A percentile compares a stretch with the other conserved stretches of the same genome.
These are phyloP conservation scores for Aradus depressus DNA, from an alignment of 2,888 invertebrate species.

Conservation along the genomic window DNA sequence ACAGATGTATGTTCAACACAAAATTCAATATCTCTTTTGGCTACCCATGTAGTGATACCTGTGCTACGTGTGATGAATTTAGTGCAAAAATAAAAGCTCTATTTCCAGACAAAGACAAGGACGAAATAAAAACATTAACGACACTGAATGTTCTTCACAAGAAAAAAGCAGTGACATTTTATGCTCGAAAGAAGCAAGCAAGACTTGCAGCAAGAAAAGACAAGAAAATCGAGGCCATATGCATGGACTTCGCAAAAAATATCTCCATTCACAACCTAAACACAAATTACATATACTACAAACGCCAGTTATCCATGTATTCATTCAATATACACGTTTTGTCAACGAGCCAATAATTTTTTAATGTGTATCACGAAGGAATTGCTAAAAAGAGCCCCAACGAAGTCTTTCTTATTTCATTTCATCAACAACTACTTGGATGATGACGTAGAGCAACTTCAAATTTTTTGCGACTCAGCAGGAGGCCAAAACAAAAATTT, in stretches of 20 bases:
- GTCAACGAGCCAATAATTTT: too few species aligned
- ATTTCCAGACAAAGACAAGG: too few species aligned
- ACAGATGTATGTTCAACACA: conserved; percentile 11
- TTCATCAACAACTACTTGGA: conserved; percentile 23
- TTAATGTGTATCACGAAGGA: conserved; percentile 28
- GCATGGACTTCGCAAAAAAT: too few species aligned
- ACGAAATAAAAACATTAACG: too few species aligned
- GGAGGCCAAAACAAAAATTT: too few species aligned
- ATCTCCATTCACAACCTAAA: too few species aligned
- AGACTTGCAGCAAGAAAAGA: background rate
- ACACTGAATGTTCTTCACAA: too few species aligned
- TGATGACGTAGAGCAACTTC: conserved; percentile 13
- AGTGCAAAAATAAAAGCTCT: background rate
- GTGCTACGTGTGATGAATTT: conserved; percentile 16
- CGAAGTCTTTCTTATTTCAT: conserved; percentile 26
- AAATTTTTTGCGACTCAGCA: too few species aligned
- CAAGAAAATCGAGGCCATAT: background rate
- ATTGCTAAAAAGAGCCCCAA: conserved; percentile 27
- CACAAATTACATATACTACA: too few species aligned
- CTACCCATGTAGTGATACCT: conserved; percentile 14
- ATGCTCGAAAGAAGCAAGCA: background rate
- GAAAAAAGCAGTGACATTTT: too few species aligned
- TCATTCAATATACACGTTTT: background rate
- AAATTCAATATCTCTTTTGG: conserved; percentile 11
- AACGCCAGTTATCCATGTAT: background rate